Evolutionary conservation across 2,113 vertebrate genomes (phyloP).

Genomic region (Muntiacus reevesi): DNA sequence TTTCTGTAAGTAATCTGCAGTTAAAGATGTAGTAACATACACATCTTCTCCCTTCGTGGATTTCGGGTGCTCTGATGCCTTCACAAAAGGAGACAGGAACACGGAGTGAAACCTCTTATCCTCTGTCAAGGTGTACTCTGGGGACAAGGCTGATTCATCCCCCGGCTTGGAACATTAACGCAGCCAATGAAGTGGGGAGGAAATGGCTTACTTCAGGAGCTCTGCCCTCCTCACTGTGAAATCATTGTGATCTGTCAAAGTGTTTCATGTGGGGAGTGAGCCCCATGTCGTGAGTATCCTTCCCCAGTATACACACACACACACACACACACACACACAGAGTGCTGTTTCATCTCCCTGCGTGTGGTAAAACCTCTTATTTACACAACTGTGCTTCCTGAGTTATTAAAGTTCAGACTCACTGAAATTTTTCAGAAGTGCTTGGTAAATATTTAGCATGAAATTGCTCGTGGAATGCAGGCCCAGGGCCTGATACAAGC

Average conservation of each 20-base stretch:
- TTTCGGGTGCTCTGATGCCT: too few species aligned
- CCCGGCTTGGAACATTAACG: rapidly evolving
- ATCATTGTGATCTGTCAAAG: neutral
- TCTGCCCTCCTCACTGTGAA: rapidly evolving
- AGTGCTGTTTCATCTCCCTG: neutral
- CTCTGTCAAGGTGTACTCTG: rapidly evolving
- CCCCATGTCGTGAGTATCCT: neutral
- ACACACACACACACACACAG: neutral
- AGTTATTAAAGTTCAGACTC: neutral
- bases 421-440: neutral
- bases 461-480: neutral
- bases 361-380: neutral
- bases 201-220: neutral
- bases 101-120: rapidly evolving
- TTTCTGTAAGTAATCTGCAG: neutral
- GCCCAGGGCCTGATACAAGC: neutral
- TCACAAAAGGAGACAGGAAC: neutral
- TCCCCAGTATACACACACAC: neutral
- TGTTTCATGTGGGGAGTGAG: neutral
- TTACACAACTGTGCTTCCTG: neutral
- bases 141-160: neutral
- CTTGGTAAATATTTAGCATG: neutral
- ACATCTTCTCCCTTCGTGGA: rapidly evolving
- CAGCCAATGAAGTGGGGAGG: neutral
- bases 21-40: neutral